Percentiles rank a stretch among this genome's conserved stretches.
Evolutionary conservation across 2,888 invertebrate species (phyloP).

Genomic region (Galerucella calmariensis): DNA sequence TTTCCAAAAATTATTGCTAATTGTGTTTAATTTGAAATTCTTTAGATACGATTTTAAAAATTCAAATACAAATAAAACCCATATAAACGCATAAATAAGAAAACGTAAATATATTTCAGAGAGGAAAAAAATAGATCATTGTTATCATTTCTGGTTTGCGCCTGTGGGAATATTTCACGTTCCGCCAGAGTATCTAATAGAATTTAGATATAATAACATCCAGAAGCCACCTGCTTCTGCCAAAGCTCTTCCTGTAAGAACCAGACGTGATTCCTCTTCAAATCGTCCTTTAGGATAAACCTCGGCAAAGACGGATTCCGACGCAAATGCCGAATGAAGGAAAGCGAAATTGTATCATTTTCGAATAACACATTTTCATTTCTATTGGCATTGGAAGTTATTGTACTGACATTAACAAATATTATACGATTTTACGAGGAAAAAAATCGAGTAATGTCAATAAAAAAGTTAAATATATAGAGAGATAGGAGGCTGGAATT

Average conservation of each 20-base stretch:
- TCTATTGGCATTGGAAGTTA: conserved; percentile 28
- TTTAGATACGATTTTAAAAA: too few relatives aligned
- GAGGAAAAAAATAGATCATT: not conserved
- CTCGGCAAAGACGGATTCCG: conserved; percentile 24
- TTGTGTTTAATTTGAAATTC: too few relatives aligned
- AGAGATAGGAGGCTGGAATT: not conserved
- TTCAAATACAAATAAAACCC: too few relatives aligned
- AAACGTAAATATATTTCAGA: not conserved
- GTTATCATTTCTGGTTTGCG: not conserved
- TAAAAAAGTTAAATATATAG: conserved; percentile 3
- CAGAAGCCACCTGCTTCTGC: conserved; percentile 48
- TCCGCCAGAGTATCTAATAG: conserved; percentile 44
- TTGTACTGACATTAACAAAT: conserved; percentile 17
- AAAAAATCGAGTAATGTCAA: not conserved
- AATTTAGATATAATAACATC: conserved; percentile 50
- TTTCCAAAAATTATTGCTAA: too few relatives aligned
- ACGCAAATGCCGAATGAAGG: conserved; percentile 23
- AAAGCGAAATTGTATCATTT: conserved; percentile 31
- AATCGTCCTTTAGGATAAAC: conserved; percentile 38
- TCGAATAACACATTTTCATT: conserved; percentile 31
- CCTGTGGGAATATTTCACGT: conserved; percentile 14
- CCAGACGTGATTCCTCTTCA: conserved; percentile 44
- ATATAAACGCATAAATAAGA: too few relatives aligned
- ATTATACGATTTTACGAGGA: conserved; percentile 1
- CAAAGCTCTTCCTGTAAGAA: conserved; percentile 26